Evolutionary conservation across 2,888 invertebrate species (phyloP).

Genomic region (Hoplodrina ambigua): DNA sequence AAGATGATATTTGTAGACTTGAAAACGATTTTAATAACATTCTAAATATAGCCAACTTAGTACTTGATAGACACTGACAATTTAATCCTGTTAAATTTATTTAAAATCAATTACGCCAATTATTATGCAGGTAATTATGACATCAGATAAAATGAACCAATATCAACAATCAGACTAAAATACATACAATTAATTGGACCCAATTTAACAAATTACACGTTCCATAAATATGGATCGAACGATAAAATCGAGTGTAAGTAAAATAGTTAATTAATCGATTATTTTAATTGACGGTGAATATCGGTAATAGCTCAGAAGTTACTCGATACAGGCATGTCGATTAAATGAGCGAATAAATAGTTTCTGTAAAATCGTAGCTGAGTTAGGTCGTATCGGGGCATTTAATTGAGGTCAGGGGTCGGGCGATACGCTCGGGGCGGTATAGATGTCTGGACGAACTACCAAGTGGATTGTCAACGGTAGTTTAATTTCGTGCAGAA

Average conservation of each 20-base stretch:
- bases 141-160: constrained; percentile 44
- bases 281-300: constrained; percentile 62
- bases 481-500: constrained; percentile 49
- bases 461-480: constrained; percentile 47
- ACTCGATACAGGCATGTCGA: constrained; percentile 37
- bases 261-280: constrained; percentile 60
- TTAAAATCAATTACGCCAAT: constrained; percentile 13
- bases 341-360: constrained; percentile 68
- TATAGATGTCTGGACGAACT: constrained; percentile 53
- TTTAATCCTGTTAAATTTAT: constrained; percentile 9
- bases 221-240: constrained; percentile 56
- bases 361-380: constrained; percentile 59
- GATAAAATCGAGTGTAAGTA: constrained; percentile 53
- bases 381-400: constrained; percentile 63
- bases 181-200: constrained; percentile 52
- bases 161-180: constrained; percentile 47
- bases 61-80: not conserved
- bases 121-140: constrained; percentile 38
- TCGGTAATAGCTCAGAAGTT: constrained; percentile 54
- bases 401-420: constrained; percentile 72
- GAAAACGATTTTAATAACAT: not conserved
- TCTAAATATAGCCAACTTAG: not conserved
- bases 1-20: not conserved
- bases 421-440: constrained; percentile 59
- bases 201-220: constrained; percentile 57